A percentile compares a stretch with the other conserved stretches of the same genome.
Evolutionary conservation across 2,113 vertebrate genomes (phyloP).

Genomic region (Oophaga pumilio): DNA sequence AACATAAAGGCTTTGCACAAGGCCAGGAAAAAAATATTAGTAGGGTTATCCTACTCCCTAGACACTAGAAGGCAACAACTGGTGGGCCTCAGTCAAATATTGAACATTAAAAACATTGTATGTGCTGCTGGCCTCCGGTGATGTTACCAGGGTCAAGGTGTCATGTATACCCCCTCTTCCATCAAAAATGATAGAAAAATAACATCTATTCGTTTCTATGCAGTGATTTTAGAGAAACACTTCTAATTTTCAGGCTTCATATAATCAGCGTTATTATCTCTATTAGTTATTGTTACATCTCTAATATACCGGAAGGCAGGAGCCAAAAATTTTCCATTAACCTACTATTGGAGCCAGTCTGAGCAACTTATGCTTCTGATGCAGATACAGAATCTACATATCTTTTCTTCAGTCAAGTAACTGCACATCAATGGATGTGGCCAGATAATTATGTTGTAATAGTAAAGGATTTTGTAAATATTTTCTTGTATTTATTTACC

Average conservation of each 20-base stretch:
- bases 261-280: neutral
- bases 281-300: neutral
- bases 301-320: neutral
- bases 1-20: too few species aligned
- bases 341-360: neutral
- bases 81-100: too few species aligned
- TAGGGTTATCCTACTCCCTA: too few species aligned
- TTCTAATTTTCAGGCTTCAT: neutral
- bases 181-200: too few species aligned
- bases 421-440: neutral
- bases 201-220: neutral
- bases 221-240: neutral
- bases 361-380: neutral
- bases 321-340: constrained; percentile 25
- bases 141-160: too few species aligned
- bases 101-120: too few species aligned
- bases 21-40: too few species aligned
- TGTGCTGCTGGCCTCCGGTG: too few species aligned
- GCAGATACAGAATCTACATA: neutral
- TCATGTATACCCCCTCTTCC: too few species aligned
- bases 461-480: neutral
- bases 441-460: neutral
- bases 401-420: neutral
- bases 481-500: neutral
- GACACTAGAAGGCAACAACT: too few species aligned